Evolutionary conservation across 2,888 invertebrate species (phyloP).

Genomic region (Cryptosula pallasiana): DNA sequence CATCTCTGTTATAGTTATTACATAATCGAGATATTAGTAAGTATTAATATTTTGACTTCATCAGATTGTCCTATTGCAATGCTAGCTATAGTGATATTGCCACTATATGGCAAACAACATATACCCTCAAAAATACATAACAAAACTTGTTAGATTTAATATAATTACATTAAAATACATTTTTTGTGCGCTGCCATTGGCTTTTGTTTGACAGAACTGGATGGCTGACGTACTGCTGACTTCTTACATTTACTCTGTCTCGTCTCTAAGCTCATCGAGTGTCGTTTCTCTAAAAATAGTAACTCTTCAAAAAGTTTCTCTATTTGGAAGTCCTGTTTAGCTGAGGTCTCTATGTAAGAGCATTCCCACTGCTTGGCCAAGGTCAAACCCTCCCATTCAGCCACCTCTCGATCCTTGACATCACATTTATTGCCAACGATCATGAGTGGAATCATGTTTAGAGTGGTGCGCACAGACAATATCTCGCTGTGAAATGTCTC

Average conservation of each 20-base stretch:
- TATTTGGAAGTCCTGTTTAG: slow-evolving; percentile 98
- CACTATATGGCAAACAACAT: too few species aligned
- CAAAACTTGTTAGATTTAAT: too few species aligned
- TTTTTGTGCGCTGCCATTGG: too few species aligned
- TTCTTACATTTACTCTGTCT: background rate
- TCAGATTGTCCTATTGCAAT: too few species aligned
- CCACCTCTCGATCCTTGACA: slow-evolving; percentile 59
- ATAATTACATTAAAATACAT: background rate
- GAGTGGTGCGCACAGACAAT: slow-evolving; percentile 68
- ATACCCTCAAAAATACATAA: too few species aligned
- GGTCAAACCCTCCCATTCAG: slow-evolving; percentile 36
- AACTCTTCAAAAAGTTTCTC: slow-evolving; percentile 94
- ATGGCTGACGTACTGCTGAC: background rate
- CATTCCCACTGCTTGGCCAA: slow-evolving; percentile 89
- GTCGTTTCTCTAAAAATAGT: slow-evolving; percentile 91
- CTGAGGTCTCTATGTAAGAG: slow-evolving; percentile 93
- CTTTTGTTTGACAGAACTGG: too few species aligned
- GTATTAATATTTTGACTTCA: too few species aligned
- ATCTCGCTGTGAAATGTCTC: slow-evolving; percentile 90
- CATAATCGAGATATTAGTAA: too few species aligned
- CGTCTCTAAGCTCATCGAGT: slow-evolving; percentile 67
- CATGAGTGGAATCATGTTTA: slow-evolving; percentile 80
- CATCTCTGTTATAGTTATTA: too few species aligned
- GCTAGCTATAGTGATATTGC: too few species aligned
- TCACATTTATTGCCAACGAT: slow-evolving; percentile 97